Base-by-base conservation (phyloP, 30 jellyfish, hydroid and myxozoan genomes). In the Aurelia aurita complex sp. Pacific region DNA sequence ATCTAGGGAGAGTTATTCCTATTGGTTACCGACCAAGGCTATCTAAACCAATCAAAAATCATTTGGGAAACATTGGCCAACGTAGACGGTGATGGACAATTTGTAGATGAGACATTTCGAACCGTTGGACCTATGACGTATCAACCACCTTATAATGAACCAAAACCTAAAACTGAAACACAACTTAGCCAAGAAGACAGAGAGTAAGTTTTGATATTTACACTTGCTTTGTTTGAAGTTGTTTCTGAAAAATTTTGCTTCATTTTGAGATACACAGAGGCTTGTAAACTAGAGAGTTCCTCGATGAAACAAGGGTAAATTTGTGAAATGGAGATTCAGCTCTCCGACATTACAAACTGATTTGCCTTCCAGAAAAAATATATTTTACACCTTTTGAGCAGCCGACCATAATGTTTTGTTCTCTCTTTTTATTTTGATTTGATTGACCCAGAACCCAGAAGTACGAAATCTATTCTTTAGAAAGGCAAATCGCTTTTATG, bases 11-110 rank as follows among this genome's bases (percentile, higher is more conserved):
- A 95, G 80, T 80, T 95, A 12, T 95, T 85, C 67, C 76, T 90
- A 18, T 79, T 95, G 36, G 99, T 95, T 8, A 95, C 99, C 16
- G 99, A 95, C 57, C 99, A 95, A 76, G 99, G 99, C 10, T 95
- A 91, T 71, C 60, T 95, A 32, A 90, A 96, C 29, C 96, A 95
- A 63, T 83, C 98, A 51, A 85, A 91, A 34, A 92, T 95, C 16
- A 78, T 89, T 23, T 95, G 99, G 99, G 99, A 95, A 69, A 95
- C 99, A 16, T 96, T 95, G 53, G 87, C 90, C n/a, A 86, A 95
- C 71, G 97, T 95, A 35, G 99, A 95, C 62, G 99, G 99, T 7
- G 97, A 92, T 61, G 93, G 99, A 10, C 97, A 89, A 83, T 95
- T 95, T 87, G 99, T 95, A 10, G 85, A 95, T 87, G 94, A 97